Evolutionary conservation across 2,797 vertebrate genomes (phyloP).

Genomic region (Myoxocephalus aenaeus): DNA sequence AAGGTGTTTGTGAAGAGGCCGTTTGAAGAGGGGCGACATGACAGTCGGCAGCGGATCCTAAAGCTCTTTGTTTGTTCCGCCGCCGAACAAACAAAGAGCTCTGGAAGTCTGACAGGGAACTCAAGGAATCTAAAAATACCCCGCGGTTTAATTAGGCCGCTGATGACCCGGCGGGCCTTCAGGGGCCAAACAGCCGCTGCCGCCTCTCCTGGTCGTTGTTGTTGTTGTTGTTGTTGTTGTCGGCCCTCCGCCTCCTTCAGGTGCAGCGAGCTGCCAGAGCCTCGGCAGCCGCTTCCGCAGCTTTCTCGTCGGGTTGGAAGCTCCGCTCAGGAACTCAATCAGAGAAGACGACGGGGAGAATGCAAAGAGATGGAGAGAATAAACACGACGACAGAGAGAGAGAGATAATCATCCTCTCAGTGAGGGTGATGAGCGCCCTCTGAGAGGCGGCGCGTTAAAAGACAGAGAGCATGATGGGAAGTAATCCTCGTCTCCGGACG

Average conservation of each 20-base stretch:
- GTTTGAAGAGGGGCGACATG: constrained; percentile 77
- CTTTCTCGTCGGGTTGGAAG: constrained; percentile 29
- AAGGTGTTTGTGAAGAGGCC: constrained; percentile 72
- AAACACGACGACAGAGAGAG: too few relatives aligned
- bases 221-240: constrained; percentile 50
- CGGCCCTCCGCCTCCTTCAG: constrained; percentile 36
- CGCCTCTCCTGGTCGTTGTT: constrained; percentile 27
- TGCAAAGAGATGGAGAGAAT: too few relatives aligned
- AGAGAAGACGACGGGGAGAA: too few relatives aligned
- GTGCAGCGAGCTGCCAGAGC: constrained; percentile 47
- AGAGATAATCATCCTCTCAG: too few relatives aligned
- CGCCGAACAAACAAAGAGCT: constrained; percentile 66
- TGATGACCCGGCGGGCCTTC: constrained; percentile 70
- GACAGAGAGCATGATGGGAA: too few relatives aligned
- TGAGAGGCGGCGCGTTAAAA: too few relatives aligned
- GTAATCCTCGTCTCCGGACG: too few relatives aligned
- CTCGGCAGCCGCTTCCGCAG: constrained; percentile 38
- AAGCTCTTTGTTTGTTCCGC: constrained; percentile 77
- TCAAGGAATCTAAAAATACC: constrained; percentile 74
- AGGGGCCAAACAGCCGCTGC: constrained; percentile 62
- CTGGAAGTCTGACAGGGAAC: constrained; percentile 57
- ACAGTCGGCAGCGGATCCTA: constrained; percentile 78
- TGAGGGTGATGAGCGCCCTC: too few relatives aligned
- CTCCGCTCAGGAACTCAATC: too few relatives aligned
- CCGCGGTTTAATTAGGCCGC: constrained; percentile 77